A percentile compares a stretch with the other conserved stretches of the same genome.
Conservation (phyloP, 2,113 vertebrate genomes). For the Lipotes vexillifer region DNA sequence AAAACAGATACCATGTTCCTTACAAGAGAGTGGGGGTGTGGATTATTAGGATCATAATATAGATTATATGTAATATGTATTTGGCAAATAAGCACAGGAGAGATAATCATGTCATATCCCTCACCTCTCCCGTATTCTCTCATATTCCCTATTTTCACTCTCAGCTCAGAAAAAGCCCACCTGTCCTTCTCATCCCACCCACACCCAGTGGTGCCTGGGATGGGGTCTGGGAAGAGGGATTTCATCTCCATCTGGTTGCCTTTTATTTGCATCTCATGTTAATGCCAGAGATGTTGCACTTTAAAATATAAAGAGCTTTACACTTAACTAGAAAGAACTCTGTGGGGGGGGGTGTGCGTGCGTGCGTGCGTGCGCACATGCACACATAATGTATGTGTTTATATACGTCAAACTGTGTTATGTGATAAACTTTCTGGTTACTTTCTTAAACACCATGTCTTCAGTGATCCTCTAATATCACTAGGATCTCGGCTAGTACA, state of each 20-base stretch:
- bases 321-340: background rate
- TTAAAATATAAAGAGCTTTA: background rate
- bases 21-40: background rate
- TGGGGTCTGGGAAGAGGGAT: background rate
- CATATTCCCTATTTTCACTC: background rate
- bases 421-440: background rate
- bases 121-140: background rate
- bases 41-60: background rate
- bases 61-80: background rate
- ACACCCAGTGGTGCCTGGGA: background rate
- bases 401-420: background rate
- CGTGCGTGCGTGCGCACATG: accelerated
- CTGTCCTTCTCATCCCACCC: background rate
- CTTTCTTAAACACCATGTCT: background rate
- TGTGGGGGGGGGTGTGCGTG: accelerated
- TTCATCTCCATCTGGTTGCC: background rate
- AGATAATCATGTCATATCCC: background rate
- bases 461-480: background rate
- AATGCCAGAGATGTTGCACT: background rate
- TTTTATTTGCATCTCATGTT: background rate
- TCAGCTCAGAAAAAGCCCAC: background rate
- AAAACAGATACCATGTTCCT: background rate
- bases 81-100: background rate
- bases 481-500: background rate
- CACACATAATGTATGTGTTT: background rate